These are phyloP conservation scores for Tethya wilhelma DNA, from an alignment of 37 sponge, comb jelly and placozoan species.

Conservation along the genomic window DNA sequence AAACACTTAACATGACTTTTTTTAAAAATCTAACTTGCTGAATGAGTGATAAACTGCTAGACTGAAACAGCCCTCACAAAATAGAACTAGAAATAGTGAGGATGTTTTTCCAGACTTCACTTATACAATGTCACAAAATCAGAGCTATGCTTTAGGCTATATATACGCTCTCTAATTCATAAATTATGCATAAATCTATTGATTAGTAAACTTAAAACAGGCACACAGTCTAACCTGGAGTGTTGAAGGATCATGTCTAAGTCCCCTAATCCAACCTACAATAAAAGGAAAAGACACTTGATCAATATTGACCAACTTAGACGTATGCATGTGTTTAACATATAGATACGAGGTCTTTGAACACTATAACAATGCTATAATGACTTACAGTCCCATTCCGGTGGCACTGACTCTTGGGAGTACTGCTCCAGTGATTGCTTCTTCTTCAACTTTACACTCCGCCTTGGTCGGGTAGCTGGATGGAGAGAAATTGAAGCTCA, in stretches of 20 bases:
- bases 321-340: background rate
- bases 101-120: no score
- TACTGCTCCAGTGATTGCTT: conserved; percentile 25
- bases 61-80: no score
- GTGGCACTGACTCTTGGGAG: conserved; percentile 50
- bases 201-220: background rate
- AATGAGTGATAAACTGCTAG: no score
- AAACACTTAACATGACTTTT: no score
- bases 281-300: background rate
- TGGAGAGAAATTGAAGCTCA: background rate
- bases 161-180: no score
- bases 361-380: no score
- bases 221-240: conserved; percentile 17
- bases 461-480: background rate
- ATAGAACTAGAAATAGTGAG: no score
- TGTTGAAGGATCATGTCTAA: conserved; percentile 45
- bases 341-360: no score
- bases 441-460: conserved; percentile 32
- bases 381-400: conserved; percentile 70
- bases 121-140: no score
- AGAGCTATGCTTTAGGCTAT: no score
- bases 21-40: no score
- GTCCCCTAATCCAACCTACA: conserved; percentile 61
- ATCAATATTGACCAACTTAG: background rate
- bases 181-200: no score